Base-by-base conservation (phyloP, 2,888 invertebrate genomes). In the Perizoma affinitatum region DNA sequence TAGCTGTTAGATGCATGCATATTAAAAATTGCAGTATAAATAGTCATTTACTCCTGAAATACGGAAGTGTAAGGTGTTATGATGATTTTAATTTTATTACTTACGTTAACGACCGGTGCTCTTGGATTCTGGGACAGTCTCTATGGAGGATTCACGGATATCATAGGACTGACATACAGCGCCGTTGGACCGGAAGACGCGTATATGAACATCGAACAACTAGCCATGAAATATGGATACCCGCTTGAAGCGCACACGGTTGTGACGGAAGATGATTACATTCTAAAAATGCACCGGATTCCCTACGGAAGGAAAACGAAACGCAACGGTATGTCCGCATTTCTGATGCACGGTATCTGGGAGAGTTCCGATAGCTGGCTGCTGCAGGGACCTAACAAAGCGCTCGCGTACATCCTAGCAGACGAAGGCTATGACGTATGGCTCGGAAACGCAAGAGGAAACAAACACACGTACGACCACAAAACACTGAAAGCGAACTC, bases 361-460 rank as follows among this genome's bases (percentile, higher is more conserved):
- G 94, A 95, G 11, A 72, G 73, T 8, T 76, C 78, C 0, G 71
- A 76, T 38, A 67, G 66, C 51, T 78, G 76, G 75, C 35, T 78
- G 35, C 83, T 95, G 0, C 93, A 94, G 72, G 95, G 95, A 9
- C 95, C 93, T 4, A 85, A 93, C 53, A 93, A 94, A 67, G 94
- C 91, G 71, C 65, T 91, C 58, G 96, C 86, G 69, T 96, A 93
- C 84, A 90, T 94, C 74, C 90, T 96, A 57, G 93, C 95, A 0
- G 94, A 96, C 64, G 75, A 84, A 48, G 95, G 95, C 4, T 96
- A 93, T 72, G 96, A 96, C 70, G 95, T 96, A 0, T 98, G 97
- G 97, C 78, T 98, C 78, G 97, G 96, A 0, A 98, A 98, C 82
- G 94, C 95, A 1, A 92, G 97, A 72, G 97, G 97, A 0, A 97